These are phyloP conservation scores for Cerceris ruficornis DNA, from an alignment of 2,888 invertebrate genomes.

Conservation along the genomic window DNA sequence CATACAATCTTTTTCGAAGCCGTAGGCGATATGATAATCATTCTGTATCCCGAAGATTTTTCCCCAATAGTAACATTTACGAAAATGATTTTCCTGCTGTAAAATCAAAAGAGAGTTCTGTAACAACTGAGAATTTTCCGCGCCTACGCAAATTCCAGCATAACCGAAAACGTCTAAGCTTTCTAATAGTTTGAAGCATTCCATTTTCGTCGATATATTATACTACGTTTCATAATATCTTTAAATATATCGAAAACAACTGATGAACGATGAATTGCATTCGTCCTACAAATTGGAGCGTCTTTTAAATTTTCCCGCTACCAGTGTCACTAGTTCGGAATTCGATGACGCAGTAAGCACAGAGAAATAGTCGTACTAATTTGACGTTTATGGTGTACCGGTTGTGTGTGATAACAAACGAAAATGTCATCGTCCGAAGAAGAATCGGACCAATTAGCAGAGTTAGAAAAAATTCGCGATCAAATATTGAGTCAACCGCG, in stretches of 20 bases:
- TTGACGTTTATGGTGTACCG: neutral
- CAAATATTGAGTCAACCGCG: slow-evolving; percentile 70
- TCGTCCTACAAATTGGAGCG: too few relatives aligned
- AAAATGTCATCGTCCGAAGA: slow-evolving; percentile 76
- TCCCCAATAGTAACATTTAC: slow-evolving; percentile 93
- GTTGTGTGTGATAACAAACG: neutral
- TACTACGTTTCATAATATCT: too few relatives aligned
- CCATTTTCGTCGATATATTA: slow-evolving; percentile 80
- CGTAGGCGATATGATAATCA: slow-evolving; percentile 93
- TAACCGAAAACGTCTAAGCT: slow-evolving; percentile 84
- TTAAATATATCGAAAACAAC: too few relatives aligned
- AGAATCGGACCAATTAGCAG: slow-evolving; percentile 73
- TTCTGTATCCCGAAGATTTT: slow-evolving; percentile 88
- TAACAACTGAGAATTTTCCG: slow-evolving; percentile 88
- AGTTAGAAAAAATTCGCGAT: slow-evolving; percentile 75
- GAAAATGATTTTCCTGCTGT: slow-evolving; percentile 93
- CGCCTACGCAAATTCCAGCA: slow-evolving; percentile 88
- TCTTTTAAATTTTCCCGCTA: too few relatives aligned
- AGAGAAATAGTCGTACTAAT: neutral
- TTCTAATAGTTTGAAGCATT: slow-evolving; percentile 83
- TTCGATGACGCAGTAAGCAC: too few relatives aligned
- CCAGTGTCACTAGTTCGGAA: too few relatives aligned
- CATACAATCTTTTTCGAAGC: slow-evolving; percentile 89
- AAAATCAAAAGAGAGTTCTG: slow-evolving; percentile 90
- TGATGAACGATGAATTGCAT: too few relatives aligned